phyloP scores from a whole-genome alignment of 1,140 invertebrate genomes.

The Aculops lycopersici region DNA sequence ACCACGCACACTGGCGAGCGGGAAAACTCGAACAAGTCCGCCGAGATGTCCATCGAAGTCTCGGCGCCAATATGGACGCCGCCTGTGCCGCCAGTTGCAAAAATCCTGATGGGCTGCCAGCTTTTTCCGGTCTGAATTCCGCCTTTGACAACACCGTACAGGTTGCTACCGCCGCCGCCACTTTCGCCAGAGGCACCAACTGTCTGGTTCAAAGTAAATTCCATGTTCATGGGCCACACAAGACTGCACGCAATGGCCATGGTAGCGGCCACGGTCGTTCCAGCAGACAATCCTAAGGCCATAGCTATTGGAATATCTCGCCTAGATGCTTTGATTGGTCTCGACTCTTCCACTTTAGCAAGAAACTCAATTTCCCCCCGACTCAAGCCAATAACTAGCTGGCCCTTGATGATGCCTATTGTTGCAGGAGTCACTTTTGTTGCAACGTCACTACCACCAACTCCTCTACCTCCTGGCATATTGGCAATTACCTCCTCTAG shows the following conservation, averaged over 20 bases:
- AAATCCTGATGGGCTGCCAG: conserved; percentile 51
- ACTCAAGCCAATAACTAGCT: conserved; percentile 42
- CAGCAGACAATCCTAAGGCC: conserved; percentile 38
- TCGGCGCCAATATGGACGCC: conserved; percentile 72
- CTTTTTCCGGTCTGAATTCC: too few relatives aligned
- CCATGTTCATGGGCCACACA: too few relatives aligned
- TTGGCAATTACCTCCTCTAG: background rate
- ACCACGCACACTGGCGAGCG: conserved; percentile 54
- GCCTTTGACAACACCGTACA: too few relatives aligned
- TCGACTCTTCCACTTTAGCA: conserved; percentile 14
- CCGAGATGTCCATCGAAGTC: conserved; percentile 58
- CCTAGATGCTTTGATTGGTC: conserved; percentile 39
- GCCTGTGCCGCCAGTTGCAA: conserved; percentile 67
- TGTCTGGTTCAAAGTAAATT: too few relatives aligned
- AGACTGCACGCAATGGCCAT: conserved; percentile 36
- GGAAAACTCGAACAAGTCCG: conserved; percentile 66
- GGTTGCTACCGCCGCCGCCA: too few relatives aligned
- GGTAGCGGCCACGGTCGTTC: conserved; percentile 82
- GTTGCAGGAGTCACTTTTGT: conserved; percentile 49
- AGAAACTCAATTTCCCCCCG: conserved; percentile 24
- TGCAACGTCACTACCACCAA: background rate
- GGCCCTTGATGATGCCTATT: conserved; percentile 51
- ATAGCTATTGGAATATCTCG: conserved; percentile 48
- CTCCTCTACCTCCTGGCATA: background rate
- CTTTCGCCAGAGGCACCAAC: too few relatives aligned